phyloP scores from a whole-genome alignment of 2,113 vertebrate species.

The Cyprinodon tularosa region DNA sequence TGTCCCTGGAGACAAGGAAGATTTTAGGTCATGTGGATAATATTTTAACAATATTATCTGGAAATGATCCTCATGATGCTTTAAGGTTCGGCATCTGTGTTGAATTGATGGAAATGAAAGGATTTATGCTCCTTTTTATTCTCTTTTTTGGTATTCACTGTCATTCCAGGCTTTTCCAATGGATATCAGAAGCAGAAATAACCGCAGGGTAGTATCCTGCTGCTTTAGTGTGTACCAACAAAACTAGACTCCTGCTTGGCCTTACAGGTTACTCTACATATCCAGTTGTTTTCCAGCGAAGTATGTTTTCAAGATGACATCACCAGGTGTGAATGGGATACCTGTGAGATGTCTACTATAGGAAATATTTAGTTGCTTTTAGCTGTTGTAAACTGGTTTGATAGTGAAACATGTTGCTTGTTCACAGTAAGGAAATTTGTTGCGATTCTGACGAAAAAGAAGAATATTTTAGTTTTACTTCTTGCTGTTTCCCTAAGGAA shows the following conservation, averaged over 20 bases:
- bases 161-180: conserved; percentile 35
- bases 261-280: conserved; percentile 25
- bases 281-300: conserved; percentile 15
- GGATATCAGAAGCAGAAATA: conserved; percentile 33
- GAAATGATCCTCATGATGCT: conserved; percentile 1
- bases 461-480: conserved; percentile 27
- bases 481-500: conserved; percentile 43
- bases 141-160: conserved; percentile 19
- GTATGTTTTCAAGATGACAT: conserved; percentile 33
- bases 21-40: conserved; percentile 14
- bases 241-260: conserved; percentile 22
- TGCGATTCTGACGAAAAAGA: not conserved
- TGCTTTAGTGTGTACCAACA: conserved; percentile 16
- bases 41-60: conserved; percentile 7
- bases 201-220: conserved; percentile 12
- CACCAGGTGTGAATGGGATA: conserved; percentile 9
- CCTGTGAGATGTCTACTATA: conserved; percentile 3
- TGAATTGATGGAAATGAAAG: not conserved
- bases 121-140: not conserved
- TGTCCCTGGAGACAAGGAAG: conserved; percentile 13
- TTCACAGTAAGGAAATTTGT: not conserved
- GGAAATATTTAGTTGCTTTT: conserved; percentile 3
- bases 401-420: conserved; percentile 1
- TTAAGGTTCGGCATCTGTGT: not conserved
- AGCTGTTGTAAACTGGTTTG: conserved; percentile 2